phyloP scores from a whole-genome alignment of 64 coral and sea anemone genomes.

The Pachyseris speciosa region DNA sequence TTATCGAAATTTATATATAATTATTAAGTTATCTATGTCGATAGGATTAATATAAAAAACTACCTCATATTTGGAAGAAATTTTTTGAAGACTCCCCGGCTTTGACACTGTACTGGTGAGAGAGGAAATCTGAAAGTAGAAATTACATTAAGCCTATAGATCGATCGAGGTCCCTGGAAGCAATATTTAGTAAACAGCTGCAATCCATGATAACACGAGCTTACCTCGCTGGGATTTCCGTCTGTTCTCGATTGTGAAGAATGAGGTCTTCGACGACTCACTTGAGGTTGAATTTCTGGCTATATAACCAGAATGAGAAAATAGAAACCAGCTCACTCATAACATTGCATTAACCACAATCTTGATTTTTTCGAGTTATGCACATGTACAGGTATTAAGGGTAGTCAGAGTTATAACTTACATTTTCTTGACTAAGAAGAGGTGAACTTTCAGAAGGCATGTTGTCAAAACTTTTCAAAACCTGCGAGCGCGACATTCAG shows the following conservation, averaged over 20 bases:
- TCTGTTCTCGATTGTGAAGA: background rate
- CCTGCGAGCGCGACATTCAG: background rate
- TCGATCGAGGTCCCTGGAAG: too few relatives aligned
- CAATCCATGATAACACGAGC: background rate
- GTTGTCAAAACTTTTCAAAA: slow-evolving; percentile 11
- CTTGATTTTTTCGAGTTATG: too few relatives aligned
- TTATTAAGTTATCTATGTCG: too few relatives aligned
- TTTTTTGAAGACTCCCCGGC: slow-evolving; percentile 75
- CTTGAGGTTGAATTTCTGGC: background rate
- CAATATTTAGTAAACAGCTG: too few relatives aligned
- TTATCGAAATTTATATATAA: background rate
- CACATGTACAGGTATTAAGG: too few relatives aligned
- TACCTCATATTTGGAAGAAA: slow-evolving; percentile 79
- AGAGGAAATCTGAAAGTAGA: slow-evolving; percentile 13
- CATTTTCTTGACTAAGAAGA: background rate
- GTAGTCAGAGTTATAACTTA: background rate
- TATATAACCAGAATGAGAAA: background rate
- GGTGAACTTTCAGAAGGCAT: slow-evolving; percentile 65
- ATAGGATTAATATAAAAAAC: background rate
- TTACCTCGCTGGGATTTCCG: background rate
- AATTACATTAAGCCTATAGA: background rate
- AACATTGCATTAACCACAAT: background rate
- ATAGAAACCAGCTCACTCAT: background rate
- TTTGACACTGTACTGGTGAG: background rate
- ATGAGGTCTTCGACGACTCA: background rate